phyloP scores from a whole-genome alignment of 2,797 vertebrate species.

The Acanthopagrus latus region DNA sequence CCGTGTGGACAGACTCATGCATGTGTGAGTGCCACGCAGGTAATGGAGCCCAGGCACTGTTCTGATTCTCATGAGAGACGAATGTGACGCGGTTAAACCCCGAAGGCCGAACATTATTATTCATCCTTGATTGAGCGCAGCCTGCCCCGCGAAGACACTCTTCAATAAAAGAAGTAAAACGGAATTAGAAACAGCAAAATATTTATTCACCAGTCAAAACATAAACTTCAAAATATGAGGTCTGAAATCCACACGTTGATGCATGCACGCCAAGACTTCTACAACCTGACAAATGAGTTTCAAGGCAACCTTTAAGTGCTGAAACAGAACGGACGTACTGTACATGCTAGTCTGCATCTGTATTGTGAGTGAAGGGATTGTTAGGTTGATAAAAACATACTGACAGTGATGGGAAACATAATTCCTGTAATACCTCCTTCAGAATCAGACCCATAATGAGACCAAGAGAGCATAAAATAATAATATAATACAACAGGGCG shows the following conservation, averaged over 20 bases:
- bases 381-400: not conserved
- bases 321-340: conserved; percentile 16
- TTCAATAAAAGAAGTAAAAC: not conserved
- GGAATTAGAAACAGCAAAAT: conserved; percentile 69
- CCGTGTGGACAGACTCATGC: too few relatives aligned
- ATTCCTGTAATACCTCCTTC: conserved; percentile 5
- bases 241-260: conserved; percentile 38
- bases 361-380: conserved; percentile 7
- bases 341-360: conserved; percentile 28
- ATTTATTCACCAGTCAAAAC: conserved; percentile 78
- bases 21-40: too few relatives aligned
- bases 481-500: conserved; percentile 33
- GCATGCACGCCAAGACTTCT: conserved; percentile 46
- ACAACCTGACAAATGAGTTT: conserved; percentile 23
- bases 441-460: conserved; percentile 21
- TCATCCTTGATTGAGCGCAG: not conserved
- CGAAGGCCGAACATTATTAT: too few relatives aligned
- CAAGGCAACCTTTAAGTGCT: conserved; percentile 34
- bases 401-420: too few relatives aligned
- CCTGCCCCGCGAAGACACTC: not conserved
- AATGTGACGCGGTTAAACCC: not conserved
- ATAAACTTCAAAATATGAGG: conserved; percentile 60
- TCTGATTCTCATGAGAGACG: not conserved
- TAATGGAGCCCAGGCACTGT: too few relatives aligned
- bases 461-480: conserved; percentile 12